phyloP scores from a whole-genome alignment of 2,113 vertebrate species.

The Epinephelus lanceolatus region DNA sequence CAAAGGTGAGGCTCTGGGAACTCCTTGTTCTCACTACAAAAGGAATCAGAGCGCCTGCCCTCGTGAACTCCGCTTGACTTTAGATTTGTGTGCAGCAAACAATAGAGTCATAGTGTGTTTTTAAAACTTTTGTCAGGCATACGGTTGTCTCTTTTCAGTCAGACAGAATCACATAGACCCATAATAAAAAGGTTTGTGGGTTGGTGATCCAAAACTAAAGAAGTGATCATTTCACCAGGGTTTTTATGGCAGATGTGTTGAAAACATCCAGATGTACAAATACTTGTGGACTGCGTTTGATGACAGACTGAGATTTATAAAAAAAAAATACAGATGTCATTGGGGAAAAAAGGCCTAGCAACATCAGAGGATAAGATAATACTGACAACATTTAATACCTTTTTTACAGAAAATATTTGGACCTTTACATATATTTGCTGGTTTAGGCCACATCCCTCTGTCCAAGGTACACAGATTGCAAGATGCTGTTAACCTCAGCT shows the following conservation, averaged over 20 bases:
- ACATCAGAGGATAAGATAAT: background rate
- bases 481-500: background rate
- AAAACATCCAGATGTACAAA: conserved; percentile 2
- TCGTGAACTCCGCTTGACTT: conserved; percentile 57
- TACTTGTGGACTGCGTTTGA: background rate
- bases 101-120: background rate
- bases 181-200: background rate
- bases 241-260: background rate
- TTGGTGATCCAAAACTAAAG: background rate
- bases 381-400: background rate
- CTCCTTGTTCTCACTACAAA: conserved; percentile 63
- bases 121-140: background rate
- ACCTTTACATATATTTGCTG: background rate
- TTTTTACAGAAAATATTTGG: background rate
- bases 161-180: background rate
- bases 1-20: conserved; percentile 64
- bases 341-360: background rate
- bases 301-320: background rate
- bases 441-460: background rate
- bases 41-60: conserved; percentile 41
- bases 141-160: background rate
- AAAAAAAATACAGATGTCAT: conserved; percentile 1
- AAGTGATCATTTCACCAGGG: background rate
- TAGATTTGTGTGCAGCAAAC: conserved; percentile 17
- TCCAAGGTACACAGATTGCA: background rate